A percentile compares a stretch with the other conserved stretches of the same genome.
These are phyloP conservation scores for Brenthis hecate DNA, from an alignment of 2,888 invertebrate species.

Conservation along the genomic window DNA sequence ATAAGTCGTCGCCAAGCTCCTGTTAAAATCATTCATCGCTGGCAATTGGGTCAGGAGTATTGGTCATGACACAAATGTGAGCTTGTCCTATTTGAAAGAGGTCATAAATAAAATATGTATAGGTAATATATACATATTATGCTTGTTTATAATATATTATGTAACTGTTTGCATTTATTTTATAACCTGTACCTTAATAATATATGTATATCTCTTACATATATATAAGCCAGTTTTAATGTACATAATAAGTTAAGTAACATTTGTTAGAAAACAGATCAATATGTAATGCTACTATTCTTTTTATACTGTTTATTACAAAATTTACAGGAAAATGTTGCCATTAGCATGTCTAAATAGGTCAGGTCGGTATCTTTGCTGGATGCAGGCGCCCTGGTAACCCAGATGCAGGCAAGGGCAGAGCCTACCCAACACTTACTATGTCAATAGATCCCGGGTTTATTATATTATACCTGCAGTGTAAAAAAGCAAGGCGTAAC, in stretches of 20 bases:
- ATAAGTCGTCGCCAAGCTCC: neutral
- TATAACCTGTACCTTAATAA: too few relatives aligned
- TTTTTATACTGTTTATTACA: too few relatives aligned
- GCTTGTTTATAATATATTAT: too few relatives aligned
- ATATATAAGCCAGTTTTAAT: too few relatives aligned
- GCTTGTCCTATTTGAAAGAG: constrained; percentile 23
- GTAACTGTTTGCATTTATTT: too few relatives aligned
- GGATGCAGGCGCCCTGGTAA: constrained; percentile 69
- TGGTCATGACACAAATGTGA: constrained; percentile 32
- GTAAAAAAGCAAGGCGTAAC: neutral
- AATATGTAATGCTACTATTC: too few relatives aligned
- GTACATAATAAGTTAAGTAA: too few relatives aligned
- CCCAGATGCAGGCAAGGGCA: constrained; percentile 68
- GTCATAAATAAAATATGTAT: neutral
- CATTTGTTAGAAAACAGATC: too few relatives aligned
- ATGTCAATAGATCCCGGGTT: constrained; percentile 41
- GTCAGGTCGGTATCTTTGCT: constrained; percentile 64
- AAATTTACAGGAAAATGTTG: neutral
- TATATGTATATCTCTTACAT: too few relatives aligned
- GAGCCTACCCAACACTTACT: constrained; percentile 40
- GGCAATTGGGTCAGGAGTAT: constrained; percentile 30
- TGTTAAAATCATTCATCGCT: constrained; percentile 29
- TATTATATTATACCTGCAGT: constrained; percentile 19
- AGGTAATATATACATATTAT: too few relatives aligned
- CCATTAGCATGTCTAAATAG: constrained; percentile 61